These are phyloP conservation scores for Elmis aenea DNA, from an alignment of 2,888 invertebrate species.

Conservation along the genomic window DNA sequence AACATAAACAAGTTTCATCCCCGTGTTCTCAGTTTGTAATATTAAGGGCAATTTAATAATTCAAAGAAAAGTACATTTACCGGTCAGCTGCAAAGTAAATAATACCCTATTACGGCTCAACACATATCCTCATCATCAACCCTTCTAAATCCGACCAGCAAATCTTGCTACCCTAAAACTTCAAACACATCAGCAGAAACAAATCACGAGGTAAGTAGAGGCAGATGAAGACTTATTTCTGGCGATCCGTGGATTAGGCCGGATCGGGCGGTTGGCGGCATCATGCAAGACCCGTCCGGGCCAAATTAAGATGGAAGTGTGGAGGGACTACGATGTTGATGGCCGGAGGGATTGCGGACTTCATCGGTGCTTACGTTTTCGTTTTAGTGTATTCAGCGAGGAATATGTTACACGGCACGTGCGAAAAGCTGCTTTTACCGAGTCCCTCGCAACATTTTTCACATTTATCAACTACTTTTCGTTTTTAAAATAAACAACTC, in stretches of 20 bases:
- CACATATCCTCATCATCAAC: slow-evolving; percentile 40
- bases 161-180: slow-evolving; percentile 29
- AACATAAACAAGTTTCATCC: too few relatives aligned
- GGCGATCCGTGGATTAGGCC: slow-evolving; percentile 37
- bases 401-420: too few relatives aligned
- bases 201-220: slow-evolving; percentile 40
- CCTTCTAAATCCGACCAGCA: slow-evolving; percentile 36
- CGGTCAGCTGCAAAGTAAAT: too few relatives aligned
- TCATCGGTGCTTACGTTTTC: slow-evolving; percentile 21
- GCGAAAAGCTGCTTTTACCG: too few relatives aligned
- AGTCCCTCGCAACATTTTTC: too few relatives aligned
- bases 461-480: too few relatives aligned
- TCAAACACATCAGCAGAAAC: slow-evolving; percentile 34
- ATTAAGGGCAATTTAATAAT: too few relatives aligned
- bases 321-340: slow-evolving; percentile 19
- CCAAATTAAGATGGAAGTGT: slow-evolving; percentile 28
- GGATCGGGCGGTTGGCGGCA: slow-evolving; percentile 14
- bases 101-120: slow-evolving; percentile 15
- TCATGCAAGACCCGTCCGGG: slow-evolving; percentile 20
- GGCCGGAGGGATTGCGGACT: slow-evolving; percentile 19
- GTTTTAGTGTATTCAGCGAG: slow-evolving; percentile 16
- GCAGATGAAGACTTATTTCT: slow-evolving; percentile 43
- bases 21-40: too few relatives aligned
- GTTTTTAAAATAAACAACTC: too few relatives aligned
- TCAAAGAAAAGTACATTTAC: too few relatives aligned